Conservation (phyloP, 2,113 vertebrate genomes). For the Opisthocomus hoazin region DNA sequence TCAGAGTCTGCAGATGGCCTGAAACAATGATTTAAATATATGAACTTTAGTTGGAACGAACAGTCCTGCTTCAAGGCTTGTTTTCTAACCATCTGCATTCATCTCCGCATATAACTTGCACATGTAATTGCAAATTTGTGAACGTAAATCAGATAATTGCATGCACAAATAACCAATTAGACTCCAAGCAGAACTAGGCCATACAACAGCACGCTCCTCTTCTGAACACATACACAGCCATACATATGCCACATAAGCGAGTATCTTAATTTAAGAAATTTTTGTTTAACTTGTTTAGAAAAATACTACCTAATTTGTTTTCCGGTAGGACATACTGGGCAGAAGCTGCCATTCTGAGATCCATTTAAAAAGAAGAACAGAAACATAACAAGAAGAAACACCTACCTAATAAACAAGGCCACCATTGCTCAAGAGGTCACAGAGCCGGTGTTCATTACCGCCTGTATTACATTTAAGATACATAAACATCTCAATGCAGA, state of each 20-base stretch:
- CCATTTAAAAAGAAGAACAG: background rate
- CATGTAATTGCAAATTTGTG: slow-evolving; percentile 46
- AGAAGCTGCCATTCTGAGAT: background rate
- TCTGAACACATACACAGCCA: background rate
- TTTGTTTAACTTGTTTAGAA: background rate
- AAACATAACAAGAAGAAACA: background rate
- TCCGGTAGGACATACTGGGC: background rate
- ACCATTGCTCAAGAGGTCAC: background rate
- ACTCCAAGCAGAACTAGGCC: background rate
- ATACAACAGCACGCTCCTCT: background rate
- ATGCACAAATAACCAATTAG: slow-evolving; percentile 54
- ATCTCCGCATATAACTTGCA: slow-evolving; percentile 25
- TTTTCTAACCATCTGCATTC: slow-evolving; percentile 51
- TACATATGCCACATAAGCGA: background rate
- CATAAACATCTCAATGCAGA: background rate
- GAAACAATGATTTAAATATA: slow-evolving; percentile 58
- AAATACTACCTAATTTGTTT: background rate
- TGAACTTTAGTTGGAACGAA: slow-evolving; percentile 50
- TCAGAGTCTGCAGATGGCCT: slow-evolving; percentile 46
- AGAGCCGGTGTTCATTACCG: background rate
- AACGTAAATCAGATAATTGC: slow-evolving; percentile 54
- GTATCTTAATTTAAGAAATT: background rate
- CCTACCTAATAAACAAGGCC: background rate
- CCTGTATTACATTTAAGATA: background rate
- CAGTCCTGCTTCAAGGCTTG: slow-evolving; percentile 48